Base-by-base conservation (phyloP, 2,797 vertebrate genomes). In the Hipposideros larvatus region DNA sequence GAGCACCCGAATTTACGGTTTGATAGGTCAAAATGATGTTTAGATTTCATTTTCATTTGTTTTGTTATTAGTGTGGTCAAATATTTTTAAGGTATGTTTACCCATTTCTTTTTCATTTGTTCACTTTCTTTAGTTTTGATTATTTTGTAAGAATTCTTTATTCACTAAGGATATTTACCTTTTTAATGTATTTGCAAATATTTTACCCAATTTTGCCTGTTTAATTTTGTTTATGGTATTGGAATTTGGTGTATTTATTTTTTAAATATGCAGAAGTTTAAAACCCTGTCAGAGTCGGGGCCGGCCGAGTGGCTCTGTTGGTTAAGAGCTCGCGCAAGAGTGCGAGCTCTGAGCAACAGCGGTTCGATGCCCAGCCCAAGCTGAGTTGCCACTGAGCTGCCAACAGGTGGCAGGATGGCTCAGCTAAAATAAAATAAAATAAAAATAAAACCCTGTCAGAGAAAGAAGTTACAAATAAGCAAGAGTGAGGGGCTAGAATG, bases 151-250 rank as follows among this genome's bases (percentile, higher is more conserved):
- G 31, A 89, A 71, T 88, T 84, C 19, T 57, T 87, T 74, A 28
- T 91, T 93, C 93, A 61, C 57, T 89, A 79, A 79, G 22, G 43
- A 73, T 93, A 65, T 91, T 94, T 94, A 79, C 41, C 11, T 53
- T 71, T 83, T 97, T 79, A 14, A 19, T 93, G 4, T 89, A 78
- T 87, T 89, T 91, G 37, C 84, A 93, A 82, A 53, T 94, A 83
- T 92, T 92, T 93, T 41, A 31, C 43, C 28, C 14, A 79, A 79
- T 61, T 63, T 71, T 94, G 5, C 46, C 88, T 89, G 15, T 83
- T 96, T 87, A 55, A 83, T 90, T 87, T 95, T 95, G 51, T 90
- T 91, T 84, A 74, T 78, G 15, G 26, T 78, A 53, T 74, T 78
- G 46, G 22, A 10, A 66, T 66, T 74, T 82, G 83, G 21, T 74